These are phyloP conservation scores for Ectemnius lituratus DNA, from an alignment of 2,888 invertebrate species.

Conservation along the genomic window DNA sequence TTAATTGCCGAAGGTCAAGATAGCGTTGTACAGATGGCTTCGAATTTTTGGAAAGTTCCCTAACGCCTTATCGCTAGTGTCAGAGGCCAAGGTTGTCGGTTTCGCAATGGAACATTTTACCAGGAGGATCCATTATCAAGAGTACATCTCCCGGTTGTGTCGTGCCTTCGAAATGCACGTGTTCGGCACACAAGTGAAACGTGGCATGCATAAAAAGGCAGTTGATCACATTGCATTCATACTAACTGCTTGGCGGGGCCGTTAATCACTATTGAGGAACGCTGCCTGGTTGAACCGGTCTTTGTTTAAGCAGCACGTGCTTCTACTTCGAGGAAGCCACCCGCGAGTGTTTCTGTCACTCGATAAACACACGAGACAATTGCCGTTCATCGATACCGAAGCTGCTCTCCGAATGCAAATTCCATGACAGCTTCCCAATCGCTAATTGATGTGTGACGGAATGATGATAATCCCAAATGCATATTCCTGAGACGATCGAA, in stretches of 20 bases:
- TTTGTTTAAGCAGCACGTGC: conserved; percentile 28
- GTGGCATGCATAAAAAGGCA: no score
- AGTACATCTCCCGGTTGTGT: no score
- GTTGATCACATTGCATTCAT: background rate
- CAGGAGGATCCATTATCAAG: no score
- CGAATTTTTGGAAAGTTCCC: conserved; percentile 41
- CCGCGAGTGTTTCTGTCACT: conserved; percentile 39
- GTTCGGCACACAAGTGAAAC: background rate
- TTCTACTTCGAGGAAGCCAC: conserved; percentile 31
- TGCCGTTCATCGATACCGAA: no score
- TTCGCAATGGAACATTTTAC: conserved; percentile 11
- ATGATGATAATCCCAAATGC: no score
- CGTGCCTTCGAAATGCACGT: background rate
- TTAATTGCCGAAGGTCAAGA: background rate
- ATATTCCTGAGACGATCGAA: no score
- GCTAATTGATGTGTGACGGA: no score
- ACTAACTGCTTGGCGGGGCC: no score
- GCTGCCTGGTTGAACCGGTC: no score
- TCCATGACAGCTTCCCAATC: no score
- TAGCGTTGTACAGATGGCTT: background rate
- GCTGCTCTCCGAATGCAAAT: no score
- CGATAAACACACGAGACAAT: conserved; percentile 32
- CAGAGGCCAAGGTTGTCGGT: conserved; percentile 17
- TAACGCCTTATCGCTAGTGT: conserved; percentile 32
- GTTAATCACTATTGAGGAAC: no score